Evolutionary conservation across 2,113 vertebrate genomes (phyloP).

Genomic region (Syngnathus floridae): DNA sequence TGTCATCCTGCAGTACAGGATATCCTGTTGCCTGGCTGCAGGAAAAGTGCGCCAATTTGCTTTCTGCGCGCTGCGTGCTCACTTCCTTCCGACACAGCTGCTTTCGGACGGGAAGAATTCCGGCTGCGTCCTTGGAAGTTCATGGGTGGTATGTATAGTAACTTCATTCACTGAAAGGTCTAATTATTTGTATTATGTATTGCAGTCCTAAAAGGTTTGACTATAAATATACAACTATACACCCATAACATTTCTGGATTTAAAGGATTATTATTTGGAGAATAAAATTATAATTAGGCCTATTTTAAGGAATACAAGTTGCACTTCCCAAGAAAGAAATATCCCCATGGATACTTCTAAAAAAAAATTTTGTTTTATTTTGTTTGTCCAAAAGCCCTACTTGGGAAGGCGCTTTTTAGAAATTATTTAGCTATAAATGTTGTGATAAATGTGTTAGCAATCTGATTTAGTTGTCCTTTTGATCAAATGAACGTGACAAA

Average conservation of each 20-base stretch:
- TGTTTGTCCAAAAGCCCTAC: too few relatives aligned
- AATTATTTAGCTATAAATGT: too few relatives aligned
- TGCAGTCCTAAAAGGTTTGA: too few relatives aligned
- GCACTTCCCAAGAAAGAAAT: neutral
- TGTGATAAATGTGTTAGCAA: too few relatives aligned
- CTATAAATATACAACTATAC: too few relatives aligned
- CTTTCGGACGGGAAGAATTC: slow-evolving; percentile 25
- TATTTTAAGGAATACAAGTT: neutral
- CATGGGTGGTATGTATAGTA: neutral
- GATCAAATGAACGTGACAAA: too few relatives aligned
- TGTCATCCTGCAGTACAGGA: slow-evolving; percentile 58
- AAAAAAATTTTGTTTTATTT: neutral
- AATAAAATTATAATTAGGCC: neutral
- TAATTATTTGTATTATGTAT: too few relatives aligned
- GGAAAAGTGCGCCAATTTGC: slow-evolving; percentile 40
- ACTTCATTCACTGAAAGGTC: neutral
- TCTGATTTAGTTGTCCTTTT: too few relatives aligned
- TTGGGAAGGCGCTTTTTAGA: too few relatives aligned
- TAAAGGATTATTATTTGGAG: neutral
- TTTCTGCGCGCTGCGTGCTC: slow-evolving; percentile 27
- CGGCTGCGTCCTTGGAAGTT: slow-evolving; percentile 1
- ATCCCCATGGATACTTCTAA: neutral
- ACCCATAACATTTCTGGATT: neutral
- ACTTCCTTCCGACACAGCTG: slow-evolving; percentile 37
- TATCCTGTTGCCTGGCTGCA: slow-evolving; percentile 51